Conservation (phyloP, 1,140 invertebrate species). For the Oscheius sp. region DNA sequence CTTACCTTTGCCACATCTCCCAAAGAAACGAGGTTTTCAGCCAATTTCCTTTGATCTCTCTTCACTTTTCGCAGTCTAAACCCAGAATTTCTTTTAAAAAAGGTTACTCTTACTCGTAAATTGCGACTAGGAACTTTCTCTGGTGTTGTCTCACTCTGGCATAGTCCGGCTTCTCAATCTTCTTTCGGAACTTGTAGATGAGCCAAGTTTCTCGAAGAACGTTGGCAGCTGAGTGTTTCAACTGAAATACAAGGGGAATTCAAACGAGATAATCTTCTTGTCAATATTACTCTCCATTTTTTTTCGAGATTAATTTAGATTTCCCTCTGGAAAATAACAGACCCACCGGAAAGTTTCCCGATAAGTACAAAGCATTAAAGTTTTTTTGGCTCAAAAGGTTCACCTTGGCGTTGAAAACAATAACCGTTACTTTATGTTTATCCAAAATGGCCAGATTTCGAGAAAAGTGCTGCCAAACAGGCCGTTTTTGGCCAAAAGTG, state of each 20-base stretch:
- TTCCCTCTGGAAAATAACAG: no score
- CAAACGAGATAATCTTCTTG: no score
- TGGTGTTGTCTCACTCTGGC: constrained; percentile 93
- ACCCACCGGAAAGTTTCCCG: no score
- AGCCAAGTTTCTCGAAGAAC: constrained; percentile 99
- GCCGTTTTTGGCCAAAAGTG: no score
- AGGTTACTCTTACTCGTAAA: constrained; percentile 84
- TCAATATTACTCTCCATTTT: no score
- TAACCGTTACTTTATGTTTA: no score
- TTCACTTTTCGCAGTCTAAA: constrained; percentile 92
- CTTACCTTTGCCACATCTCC: constrained; percentile 98
- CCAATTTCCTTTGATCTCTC: constrained; percentile 98
- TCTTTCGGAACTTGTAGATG: constrained; percentile 97
- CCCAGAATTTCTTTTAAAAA: not conserved
- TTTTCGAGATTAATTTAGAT: no score
- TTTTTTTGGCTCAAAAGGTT: no score
- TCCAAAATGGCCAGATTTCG: no score
- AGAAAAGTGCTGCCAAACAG: no score
- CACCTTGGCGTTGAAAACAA: no score
- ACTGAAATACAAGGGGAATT: constrained; percentile 67
- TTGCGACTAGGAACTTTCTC: constrained; percentile 97
- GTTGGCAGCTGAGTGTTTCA: constrained; percentile 99
- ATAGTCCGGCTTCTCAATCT: constrained; percentile 93
- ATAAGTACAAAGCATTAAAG: no score
- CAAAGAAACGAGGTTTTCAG: constrained; percentile 97